Evolutionary conservation across 1,140 invertebrate genomes (phyloP).

Genomic region (Battus philenor): DNA sequence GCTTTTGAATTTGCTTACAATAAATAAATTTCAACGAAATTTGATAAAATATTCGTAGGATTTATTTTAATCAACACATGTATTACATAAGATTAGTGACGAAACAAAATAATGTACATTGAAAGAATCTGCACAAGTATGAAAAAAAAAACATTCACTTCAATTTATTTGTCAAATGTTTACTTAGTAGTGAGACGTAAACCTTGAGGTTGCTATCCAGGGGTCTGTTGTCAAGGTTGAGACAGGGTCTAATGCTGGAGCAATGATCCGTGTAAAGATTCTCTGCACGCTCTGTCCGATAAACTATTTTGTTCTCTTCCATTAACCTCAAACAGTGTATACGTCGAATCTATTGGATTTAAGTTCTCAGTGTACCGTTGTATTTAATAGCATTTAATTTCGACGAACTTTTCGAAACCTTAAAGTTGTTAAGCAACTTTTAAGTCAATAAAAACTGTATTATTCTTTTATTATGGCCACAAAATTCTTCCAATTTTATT

Average conservation of each 20-base stretch:
- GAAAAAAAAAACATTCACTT: background rate
- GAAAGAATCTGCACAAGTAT: too few species aligned
- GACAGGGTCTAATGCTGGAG: conserved; percentile 14
- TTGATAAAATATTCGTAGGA: too few species aligned
- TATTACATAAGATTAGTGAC: too few species aligned
- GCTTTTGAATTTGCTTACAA: too few species aligned
- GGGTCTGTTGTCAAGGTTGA: conserved; percentile 16
- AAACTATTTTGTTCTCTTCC: conserved; percentile 4
- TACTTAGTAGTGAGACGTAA: background rate
- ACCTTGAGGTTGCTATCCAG: conserved; percentile 5
- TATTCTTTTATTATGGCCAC: background rate
- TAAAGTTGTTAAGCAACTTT: background rate
- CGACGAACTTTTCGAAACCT: conserved; percentile 4
- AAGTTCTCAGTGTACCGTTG: too few species aligned
- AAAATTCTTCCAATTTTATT: background rate
- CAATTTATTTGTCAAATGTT: background rate
- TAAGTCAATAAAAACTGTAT: background rate
- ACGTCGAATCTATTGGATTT: too few species aligned
- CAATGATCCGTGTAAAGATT: conserved; percentile 19
- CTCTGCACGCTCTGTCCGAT: conserved; percentile 15
- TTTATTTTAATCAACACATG: too few species aligned
- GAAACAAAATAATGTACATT: too few species aligned
- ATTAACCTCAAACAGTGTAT: conserved; percentile 6
- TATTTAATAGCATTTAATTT: too few species aligned
- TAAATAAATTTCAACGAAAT: too few species aligned